Conservation (phyloP, 2,888 invertebrate genomes). For the Unio pictorum region DNA sequence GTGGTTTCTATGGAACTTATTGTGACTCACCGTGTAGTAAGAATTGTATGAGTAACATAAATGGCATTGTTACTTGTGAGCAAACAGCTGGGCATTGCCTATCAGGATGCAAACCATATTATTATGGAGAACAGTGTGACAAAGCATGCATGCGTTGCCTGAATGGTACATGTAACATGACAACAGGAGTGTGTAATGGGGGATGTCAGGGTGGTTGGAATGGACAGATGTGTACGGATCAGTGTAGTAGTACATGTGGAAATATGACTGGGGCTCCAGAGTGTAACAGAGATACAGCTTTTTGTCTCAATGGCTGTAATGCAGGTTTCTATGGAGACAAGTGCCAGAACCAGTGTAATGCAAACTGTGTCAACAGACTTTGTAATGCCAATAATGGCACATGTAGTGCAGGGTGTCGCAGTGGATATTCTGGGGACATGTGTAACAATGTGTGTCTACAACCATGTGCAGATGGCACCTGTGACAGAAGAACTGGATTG, state of each 20-base stretch:
- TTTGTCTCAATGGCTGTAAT: conserved; percentile 25
- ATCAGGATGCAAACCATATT: no score
- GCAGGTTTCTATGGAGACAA: conserved; percentile 22
- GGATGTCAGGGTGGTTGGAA: no score
- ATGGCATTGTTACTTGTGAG: no score
- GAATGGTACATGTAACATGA: no score
- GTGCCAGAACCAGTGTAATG: conserved; percentile 16
- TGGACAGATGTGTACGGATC: no score
- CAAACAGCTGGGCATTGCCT: no score
- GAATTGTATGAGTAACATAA: conserved; percentile 1
- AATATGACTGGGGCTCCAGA: no score
- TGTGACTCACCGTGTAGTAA: conserved; percentile 16
- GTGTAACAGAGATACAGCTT: conserved; percentile 2
- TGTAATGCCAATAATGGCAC: conserved; percentile 17
- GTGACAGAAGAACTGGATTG: conserved; percentile 18
- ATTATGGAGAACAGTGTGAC: no score
- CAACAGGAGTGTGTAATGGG: no score
- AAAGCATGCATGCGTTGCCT: no score
- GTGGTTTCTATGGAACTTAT: conserved; percentile 11
- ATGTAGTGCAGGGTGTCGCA: conserved; percentile 12
- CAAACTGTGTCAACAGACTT: conserved; percentile 16
- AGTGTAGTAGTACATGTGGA: no score
- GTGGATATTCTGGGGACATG: conserved; percentile 12
- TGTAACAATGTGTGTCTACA: conserved; percentile 17
- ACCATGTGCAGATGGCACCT: conserved; percentile 25